Conservation (phyloP, 2,797 vertebrate genomes). For the Thripadectes ignobilis region DNA sequence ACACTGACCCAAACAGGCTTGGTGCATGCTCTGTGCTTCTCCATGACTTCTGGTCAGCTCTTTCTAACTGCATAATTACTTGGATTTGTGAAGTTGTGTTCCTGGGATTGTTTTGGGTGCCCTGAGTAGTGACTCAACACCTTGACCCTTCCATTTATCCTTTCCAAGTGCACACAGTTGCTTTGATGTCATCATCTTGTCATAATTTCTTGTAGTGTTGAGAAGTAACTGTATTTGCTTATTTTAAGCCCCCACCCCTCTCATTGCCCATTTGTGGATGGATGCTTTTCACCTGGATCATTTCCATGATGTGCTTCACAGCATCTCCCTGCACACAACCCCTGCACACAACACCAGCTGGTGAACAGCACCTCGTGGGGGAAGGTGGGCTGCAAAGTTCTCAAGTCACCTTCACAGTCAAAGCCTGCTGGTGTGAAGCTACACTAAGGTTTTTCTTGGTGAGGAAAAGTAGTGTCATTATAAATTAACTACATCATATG, state of each 20-base stretch:
- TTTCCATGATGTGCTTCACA: background rate
- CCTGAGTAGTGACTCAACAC: background rate
- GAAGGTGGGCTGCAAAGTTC: fast-evolving
- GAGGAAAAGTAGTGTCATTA: background rate
- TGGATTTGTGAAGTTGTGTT: background rate
- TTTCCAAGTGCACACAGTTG: background rate
- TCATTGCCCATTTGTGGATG: background rate
- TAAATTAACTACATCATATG: background rate
- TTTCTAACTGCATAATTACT: background rate
- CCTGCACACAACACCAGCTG: too few relatives aligned
- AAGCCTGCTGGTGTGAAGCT: background rate
- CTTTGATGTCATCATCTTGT: background rate
- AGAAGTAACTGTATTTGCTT: background rate
- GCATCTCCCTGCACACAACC: background rate
- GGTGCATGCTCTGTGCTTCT: background rate
- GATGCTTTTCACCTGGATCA: background rate
- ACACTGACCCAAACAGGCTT: background rate
- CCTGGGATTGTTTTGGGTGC: background rate
- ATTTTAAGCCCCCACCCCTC: background rate
- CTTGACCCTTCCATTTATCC: background rate
- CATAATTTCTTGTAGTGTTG: background rate
- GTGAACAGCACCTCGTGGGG: background rate
- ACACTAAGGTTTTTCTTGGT: background rate
- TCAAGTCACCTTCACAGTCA: background rate
- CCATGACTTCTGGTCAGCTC: background rate